Conservation (phyloP, 2,797 vertebrate genomes). For the Lithobates pipiens region DNA sequence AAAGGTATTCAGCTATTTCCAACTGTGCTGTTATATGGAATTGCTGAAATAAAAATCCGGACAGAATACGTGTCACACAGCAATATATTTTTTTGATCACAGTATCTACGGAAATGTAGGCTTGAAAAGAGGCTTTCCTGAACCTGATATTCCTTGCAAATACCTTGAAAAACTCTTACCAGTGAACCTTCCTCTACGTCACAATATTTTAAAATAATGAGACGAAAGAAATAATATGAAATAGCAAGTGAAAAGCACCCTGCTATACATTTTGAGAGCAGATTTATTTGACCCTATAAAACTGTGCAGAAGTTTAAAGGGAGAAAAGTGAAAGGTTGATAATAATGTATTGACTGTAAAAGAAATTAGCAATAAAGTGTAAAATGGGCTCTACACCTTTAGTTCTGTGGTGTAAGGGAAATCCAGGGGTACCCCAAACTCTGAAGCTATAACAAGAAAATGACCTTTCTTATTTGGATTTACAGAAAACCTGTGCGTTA, state of each 20-base stretch:
- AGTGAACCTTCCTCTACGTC: constrained; percentile 19
- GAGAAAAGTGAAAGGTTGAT: too few species aligned
- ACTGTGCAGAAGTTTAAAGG: too few species aligned
- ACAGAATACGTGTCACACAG: constrained; percentile 21
- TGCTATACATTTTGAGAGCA: background rate
- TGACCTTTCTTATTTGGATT: too few species aligned
- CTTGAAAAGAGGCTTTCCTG: constrained; percentile 21
- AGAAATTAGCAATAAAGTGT: too few species aligned
- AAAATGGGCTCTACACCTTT: too few species aligned
- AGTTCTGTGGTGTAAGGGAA: too few species aligned
- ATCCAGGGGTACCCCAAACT: too few species aligned
- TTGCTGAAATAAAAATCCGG: constrained; percentile 35
- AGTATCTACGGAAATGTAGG: constrained; percentile 15
- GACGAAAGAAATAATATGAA: background rate
- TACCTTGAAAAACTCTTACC: constrained; percentile 36
- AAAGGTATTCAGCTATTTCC: constrained; percentile 53
- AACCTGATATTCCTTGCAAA: constrained; percentile 25
- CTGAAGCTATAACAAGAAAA: too few species aligned
- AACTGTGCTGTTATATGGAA: constrained; percentile 48
- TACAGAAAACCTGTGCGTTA: too few species aligned
- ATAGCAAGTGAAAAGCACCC: constrained; percentile 11
- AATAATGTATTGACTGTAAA: too few species aligned
- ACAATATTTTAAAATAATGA: constrained; percentile 32
- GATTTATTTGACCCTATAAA: background rate
- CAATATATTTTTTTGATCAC: constrained; percentile 48